Base-by-base conservation (phyloP, 2,113 vertebrate species). In the Leiothrix lutea region DNA sequence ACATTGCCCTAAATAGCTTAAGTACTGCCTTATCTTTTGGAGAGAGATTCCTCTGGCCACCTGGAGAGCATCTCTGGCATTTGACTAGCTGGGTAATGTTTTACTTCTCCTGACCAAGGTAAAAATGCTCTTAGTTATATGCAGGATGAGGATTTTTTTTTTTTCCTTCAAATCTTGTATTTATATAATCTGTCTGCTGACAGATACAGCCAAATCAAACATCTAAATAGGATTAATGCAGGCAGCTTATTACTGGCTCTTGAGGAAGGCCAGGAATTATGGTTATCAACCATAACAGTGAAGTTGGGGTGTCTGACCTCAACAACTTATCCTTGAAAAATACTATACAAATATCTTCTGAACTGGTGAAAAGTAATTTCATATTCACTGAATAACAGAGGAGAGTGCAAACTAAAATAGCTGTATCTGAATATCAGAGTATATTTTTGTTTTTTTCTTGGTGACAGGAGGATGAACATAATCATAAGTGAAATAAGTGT, bases 171-270 rank as follows among this genome's bases (percentile, higher is more conserved):
- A 83, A 90, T 13, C 26, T 78, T 66, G 60, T 62, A 64, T 93
- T 94, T 86, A 86, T 92, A 84, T 78, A 88, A 93, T 80, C 88
- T 62, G 33, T 70, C 42, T 86, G 38, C 82, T 93, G 80, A 83
- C 60, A 92, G 69, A 73, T 92, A 88, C 3, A 73, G 67, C 56
- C 47, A 93, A 95, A 93, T 88, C 95, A 95, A 97, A 94, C 42
- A 92, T 84, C 82, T 94, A 92, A 94, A 94, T 64, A 93, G 44
- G 94, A 96, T 96, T 95, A 90, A 80, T 77, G 50, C 72, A 83
- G 88, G 64, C 54, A 86, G 54, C 38, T 92, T 95, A 94, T 94
- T 94, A 84, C 72, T 90, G 79, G 62, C 42, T 96, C 82, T 80
- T 73, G 75, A 92, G 72, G 38, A 93, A 61, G 51, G 91, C 75